Evolutionary conservation across 2,113 vertebrate genomes (phyloP).

Genomic region (Mungos mungo): DNA sequence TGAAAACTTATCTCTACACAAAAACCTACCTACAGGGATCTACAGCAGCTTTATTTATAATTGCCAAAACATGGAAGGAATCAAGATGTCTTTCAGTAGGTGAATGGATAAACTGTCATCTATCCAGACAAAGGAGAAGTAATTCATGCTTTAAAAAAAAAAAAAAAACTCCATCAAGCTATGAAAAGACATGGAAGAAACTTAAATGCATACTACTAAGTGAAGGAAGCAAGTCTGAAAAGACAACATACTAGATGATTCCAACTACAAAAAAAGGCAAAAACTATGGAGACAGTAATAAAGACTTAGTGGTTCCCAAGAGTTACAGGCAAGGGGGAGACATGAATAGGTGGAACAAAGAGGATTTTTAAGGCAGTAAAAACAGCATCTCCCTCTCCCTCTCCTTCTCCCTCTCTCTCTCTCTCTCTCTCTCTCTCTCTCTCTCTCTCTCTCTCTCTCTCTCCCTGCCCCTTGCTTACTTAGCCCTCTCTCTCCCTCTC

Average conservation of each 20-base stretch:
- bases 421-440: no score
- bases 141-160: not conserved
- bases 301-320: not conserved
- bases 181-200: not conserved
- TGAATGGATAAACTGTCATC: not conserved
- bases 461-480: no score
- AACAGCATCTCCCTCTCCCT: no score
- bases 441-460: no score
- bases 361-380: not conserved
- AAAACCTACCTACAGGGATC: not conserved
- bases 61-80: slow-evolving; percentile 5
- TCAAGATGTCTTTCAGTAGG: not conserved
- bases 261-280: not conserved
- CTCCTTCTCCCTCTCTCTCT: no score
- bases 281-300: not conserved
- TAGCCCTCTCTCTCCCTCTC: no score
- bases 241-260: not conserved
- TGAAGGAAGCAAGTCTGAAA: not conserved
- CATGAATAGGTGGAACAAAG: not conserved
- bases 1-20: not conserved
- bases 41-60: not conserved
- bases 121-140: not conserved
- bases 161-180: not conserved
- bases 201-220: not conserved
- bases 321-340: not conserved